Evolutionary conservation across 1,140 invertebrate genomes (phyloP).

Genomic region (Trichoplusia ni): DNA sequence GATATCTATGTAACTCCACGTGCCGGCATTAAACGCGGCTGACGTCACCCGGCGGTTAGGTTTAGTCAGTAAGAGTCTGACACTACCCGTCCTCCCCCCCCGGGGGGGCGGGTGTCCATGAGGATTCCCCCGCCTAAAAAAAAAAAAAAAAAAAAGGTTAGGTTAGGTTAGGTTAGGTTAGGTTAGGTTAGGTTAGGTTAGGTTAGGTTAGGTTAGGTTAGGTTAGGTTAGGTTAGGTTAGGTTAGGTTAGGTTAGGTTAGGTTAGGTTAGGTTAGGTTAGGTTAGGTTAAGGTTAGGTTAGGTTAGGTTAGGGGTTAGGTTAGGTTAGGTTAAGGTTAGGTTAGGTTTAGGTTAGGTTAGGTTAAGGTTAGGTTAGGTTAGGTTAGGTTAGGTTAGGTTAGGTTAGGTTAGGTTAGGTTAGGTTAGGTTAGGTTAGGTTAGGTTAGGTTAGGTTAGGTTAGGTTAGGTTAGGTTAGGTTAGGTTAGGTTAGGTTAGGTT

Average conservation of each 20-base stretch:
- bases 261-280: constrained; percentile 37
- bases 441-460: constrained; percentile 35
- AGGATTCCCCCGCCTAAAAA: no score
- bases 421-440: constrained; percentile 36
- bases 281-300: no score
- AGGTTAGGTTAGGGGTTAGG: no score
- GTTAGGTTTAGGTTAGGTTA: no score
- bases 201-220: constrained; percentile 32
- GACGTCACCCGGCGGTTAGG: no score
- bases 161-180: constrained; percentile 31
- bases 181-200: constrained; percentile 32
- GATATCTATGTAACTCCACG: no score
- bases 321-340: no score
- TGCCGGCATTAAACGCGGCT: no score
- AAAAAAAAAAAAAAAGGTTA: constrained; percentile 13
- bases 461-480: constrained; percentile 33
- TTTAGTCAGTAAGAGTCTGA: no score
- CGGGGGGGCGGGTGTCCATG: no score
- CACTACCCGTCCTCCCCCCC: no score
- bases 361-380: no score
- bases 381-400: constrained; percentile 36
- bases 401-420: constrained; percentile 36
- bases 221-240: constrained; percentile 31
- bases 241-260: constrained; percentile 37
- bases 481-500: constrained; percentile 21